Evolutionary conservation across 2,113 vertebrate genomes (phyloP).

Genomic region (Calyptomena viridis): DNA sequence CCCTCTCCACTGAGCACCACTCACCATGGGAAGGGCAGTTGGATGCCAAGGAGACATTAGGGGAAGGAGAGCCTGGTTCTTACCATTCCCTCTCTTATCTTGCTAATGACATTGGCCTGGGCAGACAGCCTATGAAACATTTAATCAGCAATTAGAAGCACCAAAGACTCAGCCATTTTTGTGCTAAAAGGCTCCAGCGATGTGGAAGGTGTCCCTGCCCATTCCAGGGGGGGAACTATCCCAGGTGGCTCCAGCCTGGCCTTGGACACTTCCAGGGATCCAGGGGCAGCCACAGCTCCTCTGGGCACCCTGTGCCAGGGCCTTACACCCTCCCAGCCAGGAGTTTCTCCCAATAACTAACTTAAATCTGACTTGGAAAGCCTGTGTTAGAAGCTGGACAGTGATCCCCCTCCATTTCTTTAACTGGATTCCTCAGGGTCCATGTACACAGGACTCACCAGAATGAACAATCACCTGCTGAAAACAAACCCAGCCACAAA

Average conservation of each 20-base stretch:
- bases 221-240: background rate
- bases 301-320: background rate
- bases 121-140: background rate
- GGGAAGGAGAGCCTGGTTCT: background rate
- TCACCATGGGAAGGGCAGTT: background rate
- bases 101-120: background rate
- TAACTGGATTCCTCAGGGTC: background rate
- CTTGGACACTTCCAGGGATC: background rate
- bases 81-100: background rate
- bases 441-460: rapidly evolving
- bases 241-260: background rate
- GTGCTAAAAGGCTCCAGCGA: background rate
- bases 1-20: background rate
- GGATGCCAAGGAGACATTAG: background rate
- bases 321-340: too few species aligned
- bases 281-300: background rate
- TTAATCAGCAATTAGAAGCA: background rate
- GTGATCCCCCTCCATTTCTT: background rate
- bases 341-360: background rate
- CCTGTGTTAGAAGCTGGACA: rapidly evolving
- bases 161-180: background rate
- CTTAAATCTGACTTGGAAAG: background rate
- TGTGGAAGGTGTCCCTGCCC: background rate
- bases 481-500: background rate
- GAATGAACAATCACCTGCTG: background rate